Conservation (phyloP, 1,140 invertebrate genomes). For the Lasioglossum albipes region DNA sequence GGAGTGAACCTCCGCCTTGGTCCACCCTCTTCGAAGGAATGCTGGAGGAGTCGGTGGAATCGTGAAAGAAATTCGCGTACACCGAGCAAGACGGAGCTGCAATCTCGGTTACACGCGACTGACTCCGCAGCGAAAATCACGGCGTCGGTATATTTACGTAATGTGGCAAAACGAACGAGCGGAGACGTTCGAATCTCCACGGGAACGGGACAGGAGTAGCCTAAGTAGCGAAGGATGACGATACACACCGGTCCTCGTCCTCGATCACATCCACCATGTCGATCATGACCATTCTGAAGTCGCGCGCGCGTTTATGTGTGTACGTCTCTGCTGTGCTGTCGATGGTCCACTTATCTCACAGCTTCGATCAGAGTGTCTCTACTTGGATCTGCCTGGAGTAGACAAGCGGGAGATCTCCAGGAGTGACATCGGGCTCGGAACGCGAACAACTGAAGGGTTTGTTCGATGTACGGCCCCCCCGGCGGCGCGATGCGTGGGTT, state of each 20-base stretch:
- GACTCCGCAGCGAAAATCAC: background rate
- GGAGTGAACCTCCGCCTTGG: background rate
- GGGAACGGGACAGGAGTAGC: background rate
- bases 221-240: background rate
- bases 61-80: background rate
- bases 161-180: background rate
- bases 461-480: background rate
- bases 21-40: background rate
- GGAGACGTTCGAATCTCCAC: background rate
- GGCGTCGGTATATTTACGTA: slow-evolving; percentile 41
- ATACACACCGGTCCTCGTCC: slow-evolving; percentile 76
- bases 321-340: background rate
- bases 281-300: slow-evolving; percentile 76
- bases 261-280: slow-evolving; percentile 77
- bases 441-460: background rate
- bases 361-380: background rate
- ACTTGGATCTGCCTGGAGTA: background rate
- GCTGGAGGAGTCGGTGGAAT: too few species aligned
- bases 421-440: background rate
- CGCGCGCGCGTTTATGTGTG: background rate
- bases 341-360: background rate
- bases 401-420: background rate
- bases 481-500: too few species aligned
- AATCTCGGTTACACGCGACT: background rate
- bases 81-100: background rate